Base-by-base conservation (phyloP, 2,888 invertebrate species). In the Ochropleura leucogaster region DNA sequence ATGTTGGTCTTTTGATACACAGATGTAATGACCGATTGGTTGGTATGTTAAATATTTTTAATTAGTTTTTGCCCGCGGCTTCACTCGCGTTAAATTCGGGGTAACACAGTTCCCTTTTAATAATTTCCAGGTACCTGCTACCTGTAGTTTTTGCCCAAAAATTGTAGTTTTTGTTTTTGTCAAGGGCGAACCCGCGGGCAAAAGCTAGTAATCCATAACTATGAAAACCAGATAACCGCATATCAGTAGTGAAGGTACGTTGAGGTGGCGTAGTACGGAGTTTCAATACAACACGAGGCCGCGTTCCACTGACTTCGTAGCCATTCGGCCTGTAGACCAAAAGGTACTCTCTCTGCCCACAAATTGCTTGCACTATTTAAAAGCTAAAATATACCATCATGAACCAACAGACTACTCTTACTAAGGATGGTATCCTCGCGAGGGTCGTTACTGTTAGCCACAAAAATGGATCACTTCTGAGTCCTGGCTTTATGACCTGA, bases 401-500 rank as follows among this genome's bases (percentile, higher is more conserved):
- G 0, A 42, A 70, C 42, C 40, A 44, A 64, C 46, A 51, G 30
- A 63, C 40, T n/a, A 67, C 67, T 42, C 49, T 60, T n/a, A 14
- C 42, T 47, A 20, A 55, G 44, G 53, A 59, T n/a, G 12, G 44
- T 9, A 65, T 12, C 47, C 68, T 59, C 69, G 40, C 7, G 53
- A 8, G 83, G 44, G 14, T 78, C 66, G 44, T 78, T 67, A 77
- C 47, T 3, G 40, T 47, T 49, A 40, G 44, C 62, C 20, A 51
- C 66, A 73, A 78, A 78, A 69, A 83, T 73, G 40, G 66, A 80
- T 83, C 73, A 67, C 72, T 68, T 47, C 30, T 0, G 71, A 10
- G 64, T 46, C 55, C 49, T 16, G 20, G 42, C 44, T 40, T 59
- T 51, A 44, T 40, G 20, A n/a, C 30, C 59, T 62, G 14, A 20